phyloP scores from a whole-genome alignment of 2,797 vertebrate species.

The Arctocebus calabarensis region DNA sequence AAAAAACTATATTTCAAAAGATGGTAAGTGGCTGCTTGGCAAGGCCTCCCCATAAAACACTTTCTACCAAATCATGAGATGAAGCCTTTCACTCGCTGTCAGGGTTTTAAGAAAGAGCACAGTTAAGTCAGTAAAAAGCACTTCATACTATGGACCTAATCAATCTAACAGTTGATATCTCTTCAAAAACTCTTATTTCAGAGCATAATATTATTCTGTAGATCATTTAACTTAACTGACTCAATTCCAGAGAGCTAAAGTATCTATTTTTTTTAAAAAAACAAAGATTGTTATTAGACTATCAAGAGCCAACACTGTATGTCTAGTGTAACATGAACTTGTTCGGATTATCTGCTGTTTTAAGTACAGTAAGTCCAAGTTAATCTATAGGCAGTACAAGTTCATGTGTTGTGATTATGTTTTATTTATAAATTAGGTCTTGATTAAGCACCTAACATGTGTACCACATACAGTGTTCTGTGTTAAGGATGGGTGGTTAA shows the following conservation, averaged over 20 bases:
- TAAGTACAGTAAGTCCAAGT: neutral
- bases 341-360: neutral
- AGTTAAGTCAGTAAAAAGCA: neutral
- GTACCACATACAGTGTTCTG: neutral
- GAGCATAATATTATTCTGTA: neutral
- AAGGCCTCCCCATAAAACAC: neutral
- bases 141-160: neutral
- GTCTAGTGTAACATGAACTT: neutral
- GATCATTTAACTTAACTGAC: neutral
- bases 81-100: neutral
- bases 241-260: neutral
- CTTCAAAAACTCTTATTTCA: constrained; percentile 26
- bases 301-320: neutral
- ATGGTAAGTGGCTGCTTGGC: neutral
- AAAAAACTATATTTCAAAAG: constrained; percentile 57
- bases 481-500: neutral
- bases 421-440: neutral
- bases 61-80: constrained; percentile 32
- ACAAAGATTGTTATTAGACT: neutral
- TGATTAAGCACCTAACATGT: neutral
- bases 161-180: neutral
- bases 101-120: constrained; percentile 1
- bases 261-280: neutral
- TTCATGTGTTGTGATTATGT: neutral
- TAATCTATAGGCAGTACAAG: neutral